Conservation (phyloP, 37 sponge, comb jelly and placozoan genomes). For the Ianthella basta region DNA sequence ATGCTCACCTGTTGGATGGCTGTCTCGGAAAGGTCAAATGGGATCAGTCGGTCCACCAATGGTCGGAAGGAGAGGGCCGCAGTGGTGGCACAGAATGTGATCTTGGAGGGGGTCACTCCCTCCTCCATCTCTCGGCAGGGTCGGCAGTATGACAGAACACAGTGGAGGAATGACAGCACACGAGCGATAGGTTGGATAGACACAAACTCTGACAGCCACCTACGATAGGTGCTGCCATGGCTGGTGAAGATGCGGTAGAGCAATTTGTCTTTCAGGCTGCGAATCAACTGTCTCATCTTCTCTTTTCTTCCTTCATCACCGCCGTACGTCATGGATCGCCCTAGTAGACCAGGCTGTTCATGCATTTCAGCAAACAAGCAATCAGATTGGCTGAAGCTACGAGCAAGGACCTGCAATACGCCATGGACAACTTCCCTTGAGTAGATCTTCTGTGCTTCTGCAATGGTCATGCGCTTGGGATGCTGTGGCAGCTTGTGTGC, state of each 20-base stretch:
- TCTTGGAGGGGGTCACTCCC: not conserved
- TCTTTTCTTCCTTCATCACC: not conserved
- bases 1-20: conserved; percentile 29
- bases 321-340: not conserved
- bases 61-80: conserved; percentile 38
- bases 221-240: conserved; percentile 33
- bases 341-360: not conserved
- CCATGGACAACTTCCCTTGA: not conserved
- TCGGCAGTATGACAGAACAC: conserved; percentile 54
- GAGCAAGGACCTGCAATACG: not conserved
- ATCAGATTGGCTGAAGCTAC: not conserved
- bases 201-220: conserved; percentile 40
- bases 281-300: not conserved
- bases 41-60: conserved; percentile 48
- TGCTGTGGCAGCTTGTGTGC: not conserved
- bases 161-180: conserved; percentile 66
- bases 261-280: conserved; percentile 22
- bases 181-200: conserved; percentile 24
- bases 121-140: not conserved
- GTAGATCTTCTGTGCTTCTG: not conserved
- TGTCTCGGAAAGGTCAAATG: conserved; percentile 53
- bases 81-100: not conserved
- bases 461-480: not conserved
- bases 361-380: not conserved
- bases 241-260: conserved; percentile 39